Conservation (phyloP, 2,888 invertebrate genomes). For the Lasioglossum lativentre region DNA sequence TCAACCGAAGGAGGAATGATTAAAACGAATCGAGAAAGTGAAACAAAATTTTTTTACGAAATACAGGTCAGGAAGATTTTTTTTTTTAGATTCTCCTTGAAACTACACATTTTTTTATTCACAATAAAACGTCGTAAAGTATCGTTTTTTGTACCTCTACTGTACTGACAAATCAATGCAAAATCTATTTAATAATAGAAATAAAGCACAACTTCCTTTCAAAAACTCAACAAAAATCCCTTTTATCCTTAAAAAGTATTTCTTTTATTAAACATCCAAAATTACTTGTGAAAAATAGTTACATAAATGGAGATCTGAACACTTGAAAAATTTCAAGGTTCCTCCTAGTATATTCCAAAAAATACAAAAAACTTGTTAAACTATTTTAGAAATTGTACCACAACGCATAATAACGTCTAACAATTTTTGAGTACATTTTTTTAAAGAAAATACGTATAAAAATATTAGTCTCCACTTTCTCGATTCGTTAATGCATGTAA, state of each 20-base stretch:
- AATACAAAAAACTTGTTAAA: neutral
- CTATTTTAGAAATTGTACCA: no score
- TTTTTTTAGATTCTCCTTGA: no score
- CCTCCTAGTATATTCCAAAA: neutral
- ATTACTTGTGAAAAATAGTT: no score
- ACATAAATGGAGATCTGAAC: no score
- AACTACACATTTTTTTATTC: no score
- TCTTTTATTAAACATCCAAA: no score
- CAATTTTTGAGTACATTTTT: neutral
- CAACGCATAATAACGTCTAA: neutral
- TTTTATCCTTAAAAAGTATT: no score
- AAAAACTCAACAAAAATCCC: no score
- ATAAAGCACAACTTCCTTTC: no score
- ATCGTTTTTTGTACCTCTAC: neutral
- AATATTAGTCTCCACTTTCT: neutral
- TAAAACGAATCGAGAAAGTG: slow-evolving; percentile 2
- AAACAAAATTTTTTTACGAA: neutral
- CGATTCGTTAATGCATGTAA: slow-evolving; percentile 1
- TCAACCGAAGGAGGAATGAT: neutral
- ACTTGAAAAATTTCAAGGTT: neutral
- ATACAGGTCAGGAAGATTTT: neutral
- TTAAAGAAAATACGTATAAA: neutral
- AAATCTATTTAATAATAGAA: no score
- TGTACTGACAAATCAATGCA: no score
- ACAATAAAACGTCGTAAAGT: neutral